Evolutionary conservation across 2,113 vertebrate genomes (phyloP).

Genomic region (Tychaedon coryphoeus): DNA sequence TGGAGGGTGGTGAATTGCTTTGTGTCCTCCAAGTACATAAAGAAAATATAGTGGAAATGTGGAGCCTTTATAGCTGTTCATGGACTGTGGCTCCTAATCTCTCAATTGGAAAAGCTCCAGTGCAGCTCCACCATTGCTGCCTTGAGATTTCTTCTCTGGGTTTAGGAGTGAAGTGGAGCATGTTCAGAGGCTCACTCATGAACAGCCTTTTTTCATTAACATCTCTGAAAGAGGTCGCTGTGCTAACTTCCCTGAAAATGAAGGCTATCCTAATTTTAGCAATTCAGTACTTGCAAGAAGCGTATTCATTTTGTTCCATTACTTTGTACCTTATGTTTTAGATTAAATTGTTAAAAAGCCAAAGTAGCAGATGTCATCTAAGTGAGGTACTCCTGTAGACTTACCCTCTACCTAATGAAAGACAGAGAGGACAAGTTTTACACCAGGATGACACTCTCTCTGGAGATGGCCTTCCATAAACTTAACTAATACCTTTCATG

Average conservation of each 20-base stretch:
- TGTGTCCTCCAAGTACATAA: not conserved
- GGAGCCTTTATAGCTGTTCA: not conserved
- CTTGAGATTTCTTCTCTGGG: not conserved
- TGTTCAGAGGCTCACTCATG: not conserved
- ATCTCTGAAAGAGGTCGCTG: not conserved
- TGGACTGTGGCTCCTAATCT: not conserved
- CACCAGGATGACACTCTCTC: not conserved
- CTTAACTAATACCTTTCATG: not conserved
- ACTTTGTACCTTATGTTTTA: not conserved
- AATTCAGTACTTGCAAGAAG: not conserved
- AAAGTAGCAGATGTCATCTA: not conserved
- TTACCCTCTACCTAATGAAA: not conserved
- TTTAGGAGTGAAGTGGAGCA: not conserved
- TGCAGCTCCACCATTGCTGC: not conserved
- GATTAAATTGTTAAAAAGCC: not conserved
- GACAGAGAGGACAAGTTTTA: not conserved
- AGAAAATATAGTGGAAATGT: not conserved
- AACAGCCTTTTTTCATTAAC: not conserved
- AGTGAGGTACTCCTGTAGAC: not conserved
- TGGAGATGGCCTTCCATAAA: not conserved
- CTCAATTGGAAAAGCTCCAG: not conserved
- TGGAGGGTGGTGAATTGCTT: not conserved
- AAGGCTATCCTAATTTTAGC: not conserved
- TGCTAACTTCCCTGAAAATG: not conserved
- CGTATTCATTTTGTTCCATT: not conserved